Base-by-base conservation (phyloP, 1,140 invertebrate species). In the Prorops nasuta region DNA sequence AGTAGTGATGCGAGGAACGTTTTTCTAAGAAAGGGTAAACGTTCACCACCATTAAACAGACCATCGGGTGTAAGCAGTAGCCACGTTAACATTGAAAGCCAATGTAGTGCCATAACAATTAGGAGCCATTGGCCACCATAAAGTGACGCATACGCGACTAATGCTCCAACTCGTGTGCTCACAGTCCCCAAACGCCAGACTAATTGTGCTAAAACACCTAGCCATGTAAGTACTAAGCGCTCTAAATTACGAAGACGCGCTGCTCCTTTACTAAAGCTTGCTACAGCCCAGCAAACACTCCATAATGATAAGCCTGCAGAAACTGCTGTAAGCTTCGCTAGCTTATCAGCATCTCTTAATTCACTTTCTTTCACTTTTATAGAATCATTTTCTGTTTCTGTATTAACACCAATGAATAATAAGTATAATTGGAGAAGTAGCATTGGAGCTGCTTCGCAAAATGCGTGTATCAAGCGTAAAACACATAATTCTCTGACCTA, bases 191-290 rank as follows among this genome's bases (percentile, higher is more conserved):
- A 64, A 19, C 92, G 79, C 89, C 89, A 92, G 3, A 87, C 76
- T 51, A 94, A 84, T 79, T 91, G 83, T 52, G 81, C 82, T 47
- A 87, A 64, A 37, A 93, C 91, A 1, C 92, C 91, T 7, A 94
- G 80, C 90, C 91, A 94, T 0, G 91, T 92, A 2, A 94, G 78
- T 1, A 94, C 89, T 2, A 94, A 79, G 45, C 88, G 82, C 66
- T 94, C 89, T 1, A 93, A 84, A 71, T 92, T 91, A 58, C 87
- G 82, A 53, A 85, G 72, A 1, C 88, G 76, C 16, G 72, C 76
- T n/a, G 92, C 85, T 69, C 92, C 89, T 75, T 94, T 93, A 64
- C 88, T 91, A 71, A 93, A 95, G 44, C 90, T 93, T 14, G 92
- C 91, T 15, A 96, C 78, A 16, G 91, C 88, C 92, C 92, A 95